These are phyloP conservation scores for Microctonus hyperodae DNA, from an alignment of 2,888 invertebrate species.

Conservation along the genomic window DNA sequence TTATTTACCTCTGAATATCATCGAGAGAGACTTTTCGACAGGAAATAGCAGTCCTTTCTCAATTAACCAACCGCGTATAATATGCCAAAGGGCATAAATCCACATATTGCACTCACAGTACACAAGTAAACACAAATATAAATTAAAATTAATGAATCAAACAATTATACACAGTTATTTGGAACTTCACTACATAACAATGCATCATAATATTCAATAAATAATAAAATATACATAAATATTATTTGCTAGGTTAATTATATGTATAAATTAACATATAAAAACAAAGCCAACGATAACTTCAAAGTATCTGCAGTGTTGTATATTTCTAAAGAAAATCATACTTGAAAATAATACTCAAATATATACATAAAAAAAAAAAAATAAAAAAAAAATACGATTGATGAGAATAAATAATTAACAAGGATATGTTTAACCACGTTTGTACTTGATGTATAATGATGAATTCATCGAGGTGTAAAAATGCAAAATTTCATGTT, in stretches of 20 bases:
- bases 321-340: too few relatives aligned
- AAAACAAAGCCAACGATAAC: too few relatives aligned
- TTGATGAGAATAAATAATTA: conserved; percentile 6
- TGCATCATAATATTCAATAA: background rate
- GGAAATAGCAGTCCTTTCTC: conserved; percentile 7
- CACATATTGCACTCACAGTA: background rate
- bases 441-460: conserved; percentile 9
- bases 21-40: background rate
- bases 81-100: background rate
- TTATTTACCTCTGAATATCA: background rate
- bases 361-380: too few relatives aligned
- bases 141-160: background rate
- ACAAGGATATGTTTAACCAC: background rate
- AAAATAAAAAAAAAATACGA: background rate
- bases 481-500: background rate
- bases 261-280: too few relatives aligned
- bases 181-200: background rate
- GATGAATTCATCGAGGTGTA: conserved; percentile 21
- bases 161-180: background rate
- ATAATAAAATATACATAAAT: background rate
- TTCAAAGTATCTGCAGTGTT: too few relatives aligned
- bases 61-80: conserved; percentile 15
- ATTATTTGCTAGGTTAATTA: too few relatives aligned
- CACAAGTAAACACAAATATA: background rate
- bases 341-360: too few relatives aligned